A percentile compares a stretch with the other conserved stretches of the same genome.
Evolutionary conservation across 92 coral and sea anemone genomes (phyloP).

Genomic region (Epizoanthus fatuus): DNA sequence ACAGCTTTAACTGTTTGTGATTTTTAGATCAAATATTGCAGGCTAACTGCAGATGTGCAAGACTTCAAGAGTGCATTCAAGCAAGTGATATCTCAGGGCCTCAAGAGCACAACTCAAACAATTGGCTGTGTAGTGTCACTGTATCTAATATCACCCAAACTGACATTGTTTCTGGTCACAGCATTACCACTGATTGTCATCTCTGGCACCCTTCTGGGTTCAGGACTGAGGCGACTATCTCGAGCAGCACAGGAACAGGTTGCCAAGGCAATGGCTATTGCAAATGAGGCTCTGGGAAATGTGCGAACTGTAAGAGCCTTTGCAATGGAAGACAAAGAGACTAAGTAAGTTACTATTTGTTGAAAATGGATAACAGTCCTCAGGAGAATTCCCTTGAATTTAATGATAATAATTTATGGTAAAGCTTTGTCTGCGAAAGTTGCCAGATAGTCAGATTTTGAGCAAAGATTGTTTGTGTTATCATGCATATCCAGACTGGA

Average conservation of each 20-base stretch:
- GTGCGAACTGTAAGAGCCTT: slow-evolving; percentile 98
- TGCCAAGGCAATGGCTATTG: slow-evolving; percentile 97
- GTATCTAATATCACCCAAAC: slow-evolving; percentile 93
- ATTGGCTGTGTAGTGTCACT: slow-evolving; percentile 93
- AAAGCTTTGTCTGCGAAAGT: too few relatives aligned
- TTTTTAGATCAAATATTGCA: background rate
- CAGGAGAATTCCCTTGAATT: background rate
- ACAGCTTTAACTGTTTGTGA: background rate
- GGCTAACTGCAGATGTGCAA: slow-evolving; percentile 95
- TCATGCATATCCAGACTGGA: too few relatives aligned
- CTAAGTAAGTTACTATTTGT: slow-evolving; percentile 63
- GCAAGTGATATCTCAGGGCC: slow-evolving; percentile 95
- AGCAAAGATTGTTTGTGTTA: background rate
- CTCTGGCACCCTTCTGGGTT: slow-evolving; percentile 93
- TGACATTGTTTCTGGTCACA: slow-evolving; percentile 77
- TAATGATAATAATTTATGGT: background rate
- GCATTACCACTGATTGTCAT: slow-evolving; percentile 82
- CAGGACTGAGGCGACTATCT: slow-evolving; percentile 88
- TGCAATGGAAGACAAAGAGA: slow-evolving; percentile 98
- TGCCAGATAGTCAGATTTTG: too few relatives aligned
- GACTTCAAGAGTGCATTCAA: slow-evolving; percentile 99
- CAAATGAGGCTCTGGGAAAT: slow-evolving; percentile 97
- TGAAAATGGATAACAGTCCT: background rate
- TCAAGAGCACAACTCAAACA: slow-evolving; percentile 94
- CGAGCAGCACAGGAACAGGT: slow-evolving; percentile 96